Evolutionary conservation across 35 echinoderm and acorn worm genomes (phyloP), one percentile per base, ranked within the genome.

Genomic region (Diadema setosum): DNA sequence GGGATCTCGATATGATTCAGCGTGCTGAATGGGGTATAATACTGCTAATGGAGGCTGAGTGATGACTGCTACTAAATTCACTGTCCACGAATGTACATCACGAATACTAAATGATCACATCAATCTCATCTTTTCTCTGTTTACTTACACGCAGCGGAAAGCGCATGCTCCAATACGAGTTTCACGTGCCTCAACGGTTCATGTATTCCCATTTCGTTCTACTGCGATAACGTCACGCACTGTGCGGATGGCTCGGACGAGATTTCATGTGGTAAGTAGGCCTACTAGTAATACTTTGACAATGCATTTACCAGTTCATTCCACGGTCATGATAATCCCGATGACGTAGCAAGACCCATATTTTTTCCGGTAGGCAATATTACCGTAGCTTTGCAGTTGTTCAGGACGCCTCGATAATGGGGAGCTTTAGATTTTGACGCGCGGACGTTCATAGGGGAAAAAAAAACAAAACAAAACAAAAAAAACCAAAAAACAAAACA

Each of bases 191-290:
- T 39, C 0, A 78, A 88, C 24, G 86, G 82, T 20, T 44, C 48
- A 26, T 65, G 59, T 30, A 44, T 97, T 42, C 73, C 92, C 24
- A 89, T 93, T 1, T 89, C 94, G 0, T 90, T 85, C 70, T 46
- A 81, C 14, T 97, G 94, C 87, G 94, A 97, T 23, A 83, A 84
- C 55, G 76, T 64, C 42, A n/a, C 45, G 15, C 65, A 97, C 42
- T 97, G 94, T 42, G 11, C 16, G 1, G 90, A 97, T 82, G 60
- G 65, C 3, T 97, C 90, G 12, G 94, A 97, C 75, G 94, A 97
- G 84, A n/a, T 85, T 14, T 48, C 89, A 73, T 97, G 94, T 39
- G 82, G 94, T 96, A 65, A 93, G 90, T 81, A 85, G n/a, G n/a
- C n/a, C n/a, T n/a, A n/a, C n/a, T n/a, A n/a, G n/a, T n/a, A n/a